Conservation (phyloP, 2,113 vertebrate genomes). For the Pterocles gutturalis region DNA sequence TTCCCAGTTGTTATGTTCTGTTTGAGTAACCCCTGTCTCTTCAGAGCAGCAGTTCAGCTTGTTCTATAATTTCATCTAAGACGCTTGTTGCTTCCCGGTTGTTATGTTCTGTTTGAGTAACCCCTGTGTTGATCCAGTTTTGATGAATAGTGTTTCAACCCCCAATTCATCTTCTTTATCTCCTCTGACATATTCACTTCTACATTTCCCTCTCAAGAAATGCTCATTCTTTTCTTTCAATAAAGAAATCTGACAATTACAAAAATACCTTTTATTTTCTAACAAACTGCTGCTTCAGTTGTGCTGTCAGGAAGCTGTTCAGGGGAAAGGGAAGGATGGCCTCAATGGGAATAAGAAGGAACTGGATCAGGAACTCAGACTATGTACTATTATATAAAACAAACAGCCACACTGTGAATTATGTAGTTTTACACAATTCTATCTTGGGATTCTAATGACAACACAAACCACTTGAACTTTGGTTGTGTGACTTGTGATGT, state of each 20-base stretch:
- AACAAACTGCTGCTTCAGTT: not conserved
- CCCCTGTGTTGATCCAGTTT: not conserved
- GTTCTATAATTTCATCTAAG: not conserved
- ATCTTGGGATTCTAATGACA: not conserved
- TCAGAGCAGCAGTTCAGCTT: not conserved
- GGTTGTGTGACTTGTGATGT: not conserved
- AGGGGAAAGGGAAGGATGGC: not conserved
- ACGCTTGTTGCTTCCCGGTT: not conserved
- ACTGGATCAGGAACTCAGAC: not conserved
- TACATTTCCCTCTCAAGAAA: not conserved
- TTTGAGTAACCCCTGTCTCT: not conserved
- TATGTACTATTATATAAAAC: not conserved
- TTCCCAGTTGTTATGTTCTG: not conserved
- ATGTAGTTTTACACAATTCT: not conserved
- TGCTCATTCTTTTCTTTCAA: not conserved
- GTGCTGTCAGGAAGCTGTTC: not conserved
- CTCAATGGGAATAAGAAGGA: not conserved
- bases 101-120: not conserved
- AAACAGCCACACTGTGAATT: not conserved
- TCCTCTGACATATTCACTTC: not conserved
- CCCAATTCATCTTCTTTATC: not conserved
- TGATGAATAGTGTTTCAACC: not conserved
- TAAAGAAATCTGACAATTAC: not conserved
- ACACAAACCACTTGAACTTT: not conserved
- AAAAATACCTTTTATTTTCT: not conserved